Evolutionary conservation across 2,888 invertebrate genomes (phyloP), one percentile per base, ranked within the genome.

Genomic region (Andrena trimmerana): DNA sequence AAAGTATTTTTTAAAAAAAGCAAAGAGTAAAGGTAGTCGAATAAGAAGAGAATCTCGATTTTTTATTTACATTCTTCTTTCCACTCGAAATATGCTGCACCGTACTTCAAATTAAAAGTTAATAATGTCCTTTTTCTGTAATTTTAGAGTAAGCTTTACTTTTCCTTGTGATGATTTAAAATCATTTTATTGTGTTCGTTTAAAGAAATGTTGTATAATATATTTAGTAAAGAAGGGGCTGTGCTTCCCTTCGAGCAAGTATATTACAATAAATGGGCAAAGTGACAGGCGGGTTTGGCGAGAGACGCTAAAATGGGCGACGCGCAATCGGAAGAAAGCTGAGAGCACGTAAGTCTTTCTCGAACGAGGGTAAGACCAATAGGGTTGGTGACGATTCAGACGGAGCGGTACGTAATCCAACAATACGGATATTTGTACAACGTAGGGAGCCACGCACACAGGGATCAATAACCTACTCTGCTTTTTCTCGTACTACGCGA

Each of bases 371-470:
- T 72, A 68, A 68, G 78, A 52, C 57, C 36, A 7, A 20, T 42
- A 31, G 57, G 48, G 78, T 73, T 33, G 48, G 4, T 13, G 42
- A 42, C 13, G 13, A 59, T 66, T 59, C 50, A 10, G 59, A 62
- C 42, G 31, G 33, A 57, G 16, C 31, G 29, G 57, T 20, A 48
- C 31, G 74, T 79, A 75, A 77, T 87, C 77, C 79, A 79, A 88
- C 90, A 90, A 90, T 91, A 91, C 91, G 88, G 91, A 91, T 90
- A 90, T 91, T 90, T 90, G 88, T 89, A 88, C 85, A 86, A 88
- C 84, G 86, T 54, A 77, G 86, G 71, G 83, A 83, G 62, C 36
- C 85, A 85, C 84, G 72, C 88, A 81, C 80, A 79, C 78, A 63
- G 62, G 87, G 90, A 92, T 92, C 92, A 91, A 92, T 92, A 92